phyloP scores from a whole-genome alignment of 2,888 invertebrate species.

The Ennomos fuscantarius region DNA sequence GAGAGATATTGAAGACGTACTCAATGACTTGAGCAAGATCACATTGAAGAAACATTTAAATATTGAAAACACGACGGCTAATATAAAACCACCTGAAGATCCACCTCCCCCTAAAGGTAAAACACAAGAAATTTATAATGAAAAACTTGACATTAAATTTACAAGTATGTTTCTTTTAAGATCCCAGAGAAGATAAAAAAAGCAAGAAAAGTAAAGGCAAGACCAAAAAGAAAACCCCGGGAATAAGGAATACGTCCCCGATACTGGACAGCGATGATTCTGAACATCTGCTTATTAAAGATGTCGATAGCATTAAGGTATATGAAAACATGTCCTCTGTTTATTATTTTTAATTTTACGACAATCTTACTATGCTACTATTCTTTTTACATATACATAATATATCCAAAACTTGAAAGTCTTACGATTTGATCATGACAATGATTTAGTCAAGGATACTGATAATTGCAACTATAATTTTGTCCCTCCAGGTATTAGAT shows the following conservation, averaged over 20 bases:
- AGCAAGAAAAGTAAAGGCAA: constrained; percentile 69
- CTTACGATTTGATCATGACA: too few relatives aligned
- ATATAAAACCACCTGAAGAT: constrained; percentile 73
- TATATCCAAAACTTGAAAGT: too few relatives aligned
- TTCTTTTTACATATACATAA: too few relatives aligned
- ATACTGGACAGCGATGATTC: constrained; percentile 72
- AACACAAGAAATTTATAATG: background rate
- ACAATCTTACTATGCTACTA: too few relatives aligned
- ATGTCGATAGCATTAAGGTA: constrained; percentile 77
- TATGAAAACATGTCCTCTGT: background rate
- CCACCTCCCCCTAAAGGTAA: constrained; percentile 66
- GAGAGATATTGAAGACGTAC: constrained; percentile 76
- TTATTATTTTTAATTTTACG: too few relatives aligned
- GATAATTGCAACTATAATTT: too few relatives aligned
- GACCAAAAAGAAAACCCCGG: constrained; percentile 54
- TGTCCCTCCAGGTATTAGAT: constrained; percentile 64
- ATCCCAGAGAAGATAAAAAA: constrained; percentile 67
- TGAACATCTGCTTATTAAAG: constrained; percentile 70
- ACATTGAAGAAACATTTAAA: constrained; percentile 77
- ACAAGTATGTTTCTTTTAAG: constrained; percentile 35
- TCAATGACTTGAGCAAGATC: constrained; percentile 77
- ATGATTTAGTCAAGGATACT: too few relatives aligned
- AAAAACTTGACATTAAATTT: too few relatives aligned
- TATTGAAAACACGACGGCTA: constrained; percentile 78
- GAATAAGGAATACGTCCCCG: constrained; percentile 47